phyloP scores from a whole-genome alignment of 53 echinoderm and acorn worm species.

The Zoroaster sp. region DNA sequence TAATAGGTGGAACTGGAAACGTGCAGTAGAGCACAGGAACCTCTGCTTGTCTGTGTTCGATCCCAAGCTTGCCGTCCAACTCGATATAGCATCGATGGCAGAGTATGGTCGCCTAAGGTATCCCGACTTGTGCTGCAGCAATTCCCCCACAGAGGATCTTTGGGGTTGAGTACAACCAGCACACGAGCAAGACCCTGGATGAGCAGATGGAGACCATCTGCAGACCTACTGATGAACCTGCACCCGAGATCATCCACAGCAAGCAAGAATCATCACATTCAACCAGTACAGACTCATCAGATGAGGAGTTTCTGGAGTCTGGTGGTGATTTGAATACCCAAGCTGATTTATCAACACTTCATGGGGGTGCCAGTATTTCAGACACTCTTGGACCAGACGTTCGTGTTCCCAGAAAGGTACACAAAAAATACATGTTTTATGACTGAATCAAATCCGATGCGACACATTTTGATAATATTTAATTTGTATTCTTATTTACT shows the following conservation, averaged over 20 bases:
- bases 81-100: not conserved
- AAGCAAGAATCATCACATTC: not conserved
- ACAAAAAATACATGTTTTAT: no score
- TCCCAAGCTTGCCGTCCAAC: not conserved
- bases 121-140: slow-evolving; percentile 46
- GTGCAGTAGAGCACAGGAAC: not conserved
- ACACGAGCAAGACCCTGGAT: not conserved
- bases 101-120: slow-evolving; percentile 33
- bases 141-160: slow-evolving; percentile 21
- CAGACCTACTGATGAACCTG: not conserved
- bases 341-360: not conserved
- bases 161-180: slow-evolving; percentile 24
- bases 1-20: slow-evolving; percentile 21
- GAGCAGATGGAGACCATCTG: not conserved
- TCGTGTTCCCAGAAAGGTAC: no score
- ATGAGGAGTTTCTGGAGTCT: not conserved
- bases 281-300: not conserved
- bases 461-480: no score
- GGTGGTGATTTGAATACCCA: not conserved
- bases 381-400: no score
- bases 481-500: no score
- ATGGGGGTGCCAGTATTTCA: no score
- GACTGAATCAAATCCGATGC: no score
- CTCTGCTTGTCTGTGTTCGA: slow-evolving; percentile 21
- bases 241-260: not conserved